Evolutionary conservation across 2,888 invertebrate species (phyloP), one percentile per base, ranked within the genome.

Genomic region (Drosophila rellima): DNA sequence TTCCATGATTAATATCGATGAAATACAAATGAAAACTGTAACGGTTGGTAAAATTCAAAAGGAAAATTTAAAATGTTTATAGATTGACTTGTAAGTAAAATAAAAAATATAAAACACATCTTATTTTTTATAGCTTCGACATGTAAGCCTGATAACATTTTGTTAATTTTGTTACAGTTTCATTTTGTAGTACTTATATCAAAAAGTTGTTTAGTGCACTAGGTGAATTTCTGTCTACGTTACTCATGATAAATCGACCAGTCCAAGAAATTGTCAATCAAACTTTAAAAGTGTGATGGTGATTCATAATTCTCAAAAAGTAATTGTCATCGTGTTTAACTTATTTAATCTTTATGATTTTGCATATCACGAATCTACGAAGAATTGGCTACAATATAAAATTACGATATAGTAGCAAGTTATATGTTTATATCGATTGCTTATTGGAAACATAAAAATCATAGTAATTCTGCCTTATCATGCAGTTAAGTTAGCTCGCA

Each of bases 341-440:
- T 18, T 31, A 35, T 10, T 11, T 60, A 62, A 73, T 78, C 74
- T 51, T 45, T 42, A 33, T 37, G 18, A 42, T 29, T 62, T 37
- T 3, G 18, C 37, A 37, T 47, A 2, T n/a, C 11, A 17, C 8
- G 15, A n/a, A 56, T 33, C 20, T 17, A 4, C 15, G 37, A 8
- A 23, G 13, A 51, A 51, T 45, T 42, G 42, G 26, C 47, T 45
- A 42, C 45, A 37, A 51, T 73, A 68, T 67, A 63, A 39, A 44
- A 31, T 59, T 68, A 68, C 61, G 68, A 75, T 75, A 68, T 54
- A 45, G 40, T 65, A 51, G 52, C 35, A 56, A 20, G 48, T 47
- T 61, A 74, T 70, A 48, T 61, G 55, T 76, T 76, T 76, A 76
- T 76, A 76, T 76, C 75, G 57, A 57, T 65, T 37, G 17, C 44